phyloP scores from a whole-genome alignment of 2,888 invertebrate species.

The Drosophila mayaguana region DNA sequence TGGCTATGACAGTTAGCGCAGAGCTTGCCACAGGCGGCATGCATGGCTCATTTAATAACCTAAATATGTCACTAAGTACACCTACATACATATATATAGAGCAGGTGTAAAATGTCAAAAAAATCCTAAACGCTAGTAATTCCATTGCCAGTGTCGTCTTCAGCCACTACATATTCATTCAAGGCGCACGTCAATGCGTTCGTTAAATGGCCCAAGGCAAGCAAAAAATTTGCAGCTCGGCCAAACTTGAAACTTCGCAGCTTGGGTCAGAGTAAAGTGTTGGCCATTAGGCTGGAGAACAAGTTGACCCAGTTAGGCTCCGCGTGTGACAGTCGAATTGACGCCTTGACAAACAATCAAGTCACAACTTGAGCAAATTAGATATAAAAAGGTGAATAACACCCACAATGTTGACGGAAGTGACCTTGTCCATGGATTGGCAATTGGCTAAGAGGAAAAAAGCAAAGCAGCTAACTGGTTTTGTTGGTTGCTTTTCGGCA shows the following conservation, averaged over 20 bases:
- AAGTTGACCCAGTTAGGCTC: constrained; percentile 65
- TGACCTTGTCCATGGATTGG: constrained; percentile 76
- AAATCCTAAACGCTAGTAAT: constrained; percentile 40
- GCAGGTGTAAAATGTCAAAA: constrained; percentile 26
- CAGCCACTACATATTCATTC: constrained; percentile 21
- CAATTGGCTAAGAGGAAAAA: constrained; percentile 19
- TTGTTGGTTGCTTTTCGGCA: constrained; percentile 24
- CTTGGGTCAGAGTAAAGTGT: constrained; percentile 51
- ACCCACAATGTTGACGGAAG: constrained; percentile 74
- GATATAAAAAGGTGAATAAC: constrained; percentile 68
- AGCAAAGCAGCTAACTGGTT: constrained; percentile 53
- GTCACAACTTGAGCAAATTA: constrained; percentile 38
- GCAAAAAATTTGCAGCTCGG: constrained; percentile 51
- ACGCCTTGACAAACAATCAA: constrained; percentile 76
- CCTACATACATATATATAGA: background rate
- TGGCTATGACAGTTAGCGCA: constrained; percentile 34
- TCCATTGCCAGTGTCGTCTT: constrained; percentile 58
- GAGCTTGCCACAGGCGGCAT: background rate
- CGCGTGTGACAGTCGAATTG: constrained; percentile 55
- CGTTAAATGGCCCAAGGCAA: constrained; percentile 65
- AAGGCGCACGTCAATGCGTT: constrained; percentile 50
- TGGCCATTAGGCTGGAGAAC: constrained; percentile 53
- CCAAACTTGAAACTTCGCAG: constrained; percentile 55
- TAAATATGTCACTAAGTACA: background rate
- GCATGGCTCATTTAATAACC: constrained; percentile 50